Percentiles rank a stretch among this genome's conserved stretches.
Conservation (phyloP, 2,113 vertebrate genomes). For the Centropus unirufus region DNA sequence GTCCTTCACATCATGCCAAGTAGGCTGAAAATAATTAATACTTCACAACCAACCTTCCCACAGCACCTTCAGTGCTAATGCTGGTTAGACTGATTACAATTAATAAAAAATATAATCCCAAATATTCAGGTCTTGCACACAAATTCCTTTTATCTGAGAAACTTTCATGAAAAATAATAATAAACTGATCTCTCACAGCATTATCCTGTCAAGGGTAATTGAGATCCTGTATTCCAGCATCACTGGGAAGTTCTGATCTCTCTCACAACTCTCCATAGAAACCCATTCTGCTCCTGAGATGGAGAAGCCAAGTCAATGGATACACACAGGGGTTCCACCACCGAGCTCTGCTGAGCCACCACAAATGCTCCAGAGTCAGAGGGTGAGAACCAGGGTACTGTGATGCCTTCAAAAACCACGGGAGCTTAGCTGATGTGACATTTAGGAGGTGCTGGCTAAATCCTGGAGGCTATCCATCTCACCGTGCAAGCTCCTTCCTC, state of each 20-base stretch:
- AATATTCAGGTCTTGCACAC: not conserved
- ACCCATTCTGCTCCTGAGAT: not conserved
- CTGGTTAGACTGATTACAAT: not conserved
- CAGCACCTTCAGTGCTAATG: not conserved
- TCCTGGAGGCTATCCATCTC: not conserved
- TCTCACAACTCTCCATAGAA: not conserved
- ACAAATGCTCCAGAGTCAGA: not conserved
- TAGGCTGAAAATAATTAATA: conserved; percentile 36
- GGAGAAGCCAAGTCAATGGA: not conserved
- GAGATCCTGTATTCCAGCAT: not conserved
- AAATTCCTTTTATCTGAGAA: not conserved
- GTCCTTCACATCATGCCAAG: not conserved
- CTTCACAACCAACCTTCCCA: conserved; percentile 3
- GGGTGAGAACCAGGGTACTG: not conserved
- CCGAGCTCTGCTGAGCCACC: not conserved
- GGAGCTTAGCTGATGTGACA: not conserved
- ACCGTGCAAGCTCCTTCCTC: not conserved
- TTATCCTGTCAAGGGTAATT: not conserved
- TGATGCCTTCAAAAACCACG: not conserved
- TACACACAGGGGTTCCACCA: not conserved
- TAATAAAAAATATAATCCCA: not conserved
- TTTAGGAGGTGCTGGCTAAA: not conserved
- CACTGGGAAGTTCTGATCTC: not conserved
- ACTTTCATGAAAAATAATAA: not conserved
- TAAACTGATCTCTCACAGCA: not conserved